A percentile compares a stretch with the other conserved stretches of the same genome.
Evolutionary conservation across 1,140 invertebrate genomes (phyloP).

Genomic region (Drosophila rhopaloa): DNA sequence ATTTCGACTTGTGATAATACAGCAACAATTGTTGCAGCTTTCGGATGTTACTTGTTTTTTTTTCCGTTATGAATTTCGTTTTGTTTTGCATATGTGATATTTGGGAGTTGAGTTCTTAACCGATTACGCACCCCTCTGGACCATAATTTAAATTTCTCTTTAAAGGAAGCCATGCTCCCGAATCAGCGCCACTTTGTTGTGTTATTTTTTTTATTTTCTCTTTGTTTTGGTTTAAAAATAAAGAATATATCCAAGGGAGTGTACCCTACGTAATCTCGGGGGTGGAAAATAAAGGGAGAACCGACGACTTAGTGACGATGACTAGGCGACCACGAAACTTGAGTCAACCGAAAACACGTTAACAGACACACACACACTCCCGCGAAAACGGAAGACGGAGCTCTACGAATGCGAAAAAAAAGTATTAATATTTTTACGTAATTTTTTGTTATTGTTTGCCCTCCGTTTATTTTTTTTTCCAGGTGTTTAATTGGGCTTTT

Average conservation of each 20-base stretch:
- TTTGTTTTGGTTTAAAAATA: conserved; percentile 2
- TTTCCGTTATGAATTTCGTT: conserved; percentile 2
- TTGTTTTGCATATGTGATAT: background rate
- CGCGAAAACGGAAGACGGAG: conserved; percentile 11
- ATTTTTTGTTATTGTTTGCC: conserved; percentile 40
- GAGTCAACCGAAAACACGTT: conserved; percentile 58
- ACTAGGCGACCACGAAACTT: conserved; percentile 63
- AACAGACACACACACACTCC: conserved; percentile 19
- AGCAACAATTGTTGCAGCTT: conserved; percentile 30
- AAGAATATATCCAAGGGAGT: conserved; percentile 3
- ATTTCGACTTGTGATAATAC: conserved; percentile 79
- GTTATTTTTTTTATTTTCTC: conserved; percentile 3
- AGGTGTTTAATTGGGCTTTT: conserved; percentile 30
- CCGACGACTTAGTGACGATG: conserved; percentile 35
- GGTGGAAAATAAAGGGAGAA: conserved; percentile 8
- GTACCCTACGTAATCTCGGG: conserved; percentile 3
- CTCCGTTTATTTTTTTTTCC: conserved; percentile 6
- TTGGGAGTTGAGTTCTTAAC: background rate
- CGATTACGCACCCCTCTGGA: conserved; percentile 79
- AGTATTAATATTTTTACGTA: conserved; percentile 45
- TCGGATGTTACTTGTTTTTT: conserved; percentile 8
- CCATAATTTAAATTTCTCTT: conserved; percentile 83
- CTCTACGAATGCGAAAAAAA: conserved; percentile 22
- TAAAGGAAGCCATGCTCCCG: conserved; percentile 79
- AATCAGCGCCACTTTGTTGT: conserved; percentile 42